Base-by-base conservation (phyloP, 2,113 vertebrate species). In the Mugil cephalus region DNA sequence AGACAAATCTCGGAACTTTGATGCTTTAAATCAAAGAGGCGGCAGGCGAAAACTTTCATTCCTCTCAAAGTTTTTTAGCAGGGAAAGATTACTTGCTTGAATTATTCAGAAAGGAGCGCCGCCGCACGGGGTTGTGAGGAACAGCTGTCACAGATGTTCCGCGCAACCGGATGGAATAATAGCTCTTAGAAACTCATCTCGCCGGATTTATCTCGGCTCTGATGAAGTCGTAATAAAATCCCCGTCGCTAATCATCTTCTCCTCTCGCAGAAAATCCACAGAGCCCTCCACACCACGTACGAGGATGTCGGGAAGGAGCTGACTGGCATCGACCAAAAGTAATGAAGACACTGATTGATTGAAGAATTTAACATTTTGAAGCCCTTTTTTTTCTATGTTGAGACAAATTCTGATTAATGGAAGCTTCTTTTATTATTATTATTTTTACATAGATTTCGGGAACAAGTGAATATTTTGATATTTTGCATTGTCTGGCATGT, bases 201-300 rank as follows among this genome's bases (percentile, higher is more conserved):
- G 19, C 15, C 43, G 30, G 21, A 54, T 59, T 69, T 50, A 46
- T 62, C 51, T 79, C 61, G 52, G 35, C 46, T 61, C 43, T 19
- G 48, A 72, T 63, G 35, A 71, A n/a, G 12, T 19, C 64, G 56
- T 47, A 30, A 63, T 40, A 70, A 12, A 65, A 21, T 58, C 24
- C 11, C 7, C 2, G n/a, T 65, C 17, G 15, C 38, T 67, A 42
- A 70, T 67, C 12, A 6, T 15, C 9, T n/a, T 40, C 4, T 79
- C 17, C 21, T 1, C 66, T 70, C 74, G 4, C 90, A 98, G 97
- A 97, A 96, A 89, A 98, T 99, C 75, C 97, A 99, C 86, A 83
- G 96, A 7, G 97, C 96, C 19, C 89, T 99, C 55, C 96, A 98
- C 87, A 92, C 68, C 4, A 93, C 92, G 6, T 93, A 82, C 0